Base-by-base conservation (phyloP, 2,113 vertebrate genomes). In the Macroglossus sobrinus region DNA sequence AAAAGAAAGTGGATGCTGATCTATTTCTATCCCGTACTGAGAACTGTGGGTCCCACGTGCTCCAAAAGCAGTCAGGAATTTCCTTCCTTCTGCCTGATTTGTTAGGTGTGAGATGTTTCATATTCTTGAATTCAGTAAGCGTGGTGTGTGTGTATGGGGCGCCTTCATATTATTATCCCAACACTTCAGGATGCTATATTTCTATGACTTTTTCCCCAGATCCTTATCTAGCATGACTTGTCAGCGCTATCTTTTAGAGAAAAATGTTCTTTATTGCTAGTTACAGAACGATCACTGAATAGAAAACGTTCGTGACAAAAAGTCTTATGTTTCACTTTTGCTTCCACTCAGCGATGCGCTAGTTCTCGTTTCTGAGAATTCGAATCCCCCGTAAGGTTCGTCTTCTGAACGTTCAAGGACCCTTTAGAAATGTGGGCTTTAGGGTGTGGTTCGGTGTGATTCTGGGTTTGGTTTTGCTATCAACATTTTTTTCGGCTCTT, bases 341-440 rank as follows among this genome's bases (percentile, higher is more conserved):
- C 75, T 97, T 90, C 84, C 45, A 22, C 33, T 45, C n/a, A 30
- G 5, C n/a, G 26, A 2, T 9, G 35, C 21, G 4, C 15, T 53
- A 6, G 13, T 71, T 93, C 50, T 94, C 45, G 53, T 30, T 97
- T 97, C 96, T 57, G 87, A 96, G 95, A 96, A 96, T n/a, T 24
- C 38, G 88, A 81, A 72, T 61, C 86, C 89, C 47, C 78, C 21
- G 0, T 24, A 18, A 64, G 26, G 11, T 53, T 74, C 94, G 55
- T 16, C 33, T 91, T 76, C 78, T 61, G 92, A 93, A 66, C 35
- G 35, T 59, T 72, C 33, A 53, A 28, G 71, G 76, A 79, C 63
- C 50, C 84, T 84, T 93, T n/a, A 80, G 57, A 79, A 53, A 59
- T 30, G 9, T 91, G n/a, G 5, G 66, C 30, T 69, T 85, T 74